Evolutionary conservation across 2,888 invertebrate genomes (phyloP).

Genomic region (Sesia apiformis): DNA sequence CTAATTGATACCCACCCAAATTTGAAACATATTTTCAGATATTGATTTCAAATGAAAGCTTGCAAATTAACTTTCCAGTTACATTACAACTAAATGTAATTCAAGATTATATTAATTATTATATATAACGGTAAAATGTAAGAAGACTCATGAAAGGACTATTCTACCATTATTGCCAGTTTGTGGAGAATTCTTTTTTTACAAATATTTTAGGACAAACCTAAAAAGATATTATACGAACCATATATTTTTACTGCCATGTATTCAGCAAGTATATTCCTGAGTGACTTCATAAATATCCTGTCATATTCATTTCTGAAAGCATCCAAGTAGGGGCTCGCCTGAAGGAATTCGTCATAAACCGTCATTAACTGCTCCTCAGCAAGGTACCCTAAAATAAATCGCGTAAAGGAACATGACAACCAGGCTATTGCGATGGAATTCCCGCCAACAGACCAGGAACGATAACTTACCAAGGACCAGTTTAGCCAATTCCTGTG

Average conservation of each 20-base stretch:
- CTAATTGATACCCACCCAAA: no score
- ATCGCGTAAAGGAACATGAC: neutral
- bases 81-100: no score
- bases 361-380: slow-evolving; percentile 68
- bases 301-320: slow-evolving; percentile 62
- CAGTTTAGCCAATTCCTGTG: slow-evolving; percentile 61
- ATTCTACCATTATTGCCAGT: neutral
- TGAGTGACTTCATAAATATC: slow-evolving; percentile 64
- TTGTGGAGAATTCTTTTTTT: neutral
- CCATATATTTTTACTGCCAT: slow-evolving; percentile 64
- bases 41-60: no score
- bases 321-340: slow-evolving; percentile 62
- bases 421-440: slow-evolving; percentile 1
- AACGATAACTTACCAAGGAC: slow-evolving; percentile 49
- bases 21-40: no score
- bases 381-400: slow-evolving; percentile 53
- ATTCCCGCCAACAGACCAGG: slow-evolving; percentile 56
- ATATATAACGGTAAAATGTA: neutral
- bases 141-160: neutral
- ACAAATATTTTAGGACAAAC: no score
- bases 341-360: slow-evolving; percentile 65
- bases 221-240: slow-evolving; percentile 13
- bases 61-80: no score
- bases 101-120: no score
- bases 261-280: slow-evolving; percentile 62